Base-by-base conservation (phyloP, 1,140 invertebrate species). In the Ylistrum balloti region DNA sequence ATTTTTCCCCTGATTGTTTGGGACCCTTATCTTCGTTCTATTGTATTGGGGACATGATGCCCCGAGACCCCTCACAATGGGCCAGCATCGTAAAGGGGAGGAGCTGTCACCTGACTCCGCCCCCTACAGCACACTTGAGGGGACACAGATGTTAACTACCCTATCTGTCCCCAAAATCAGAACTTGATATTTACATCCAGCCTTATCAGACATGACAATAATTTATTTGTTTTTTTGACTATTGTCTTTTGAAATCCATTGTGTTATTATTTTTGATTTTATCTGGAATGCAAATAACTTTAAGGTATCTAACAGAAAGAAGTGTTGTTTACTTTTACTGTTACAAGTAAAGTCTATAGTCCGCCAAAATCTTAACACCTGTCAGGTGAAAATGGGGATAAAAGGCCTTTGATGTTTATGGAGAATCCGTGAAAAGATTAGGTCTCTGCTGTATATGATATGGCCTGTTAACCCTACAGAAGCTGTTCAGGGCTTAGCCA, bases 291-390 rank as follows among this genome's bases (percentile, higher is more conserved):
- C 56, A 74, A 74, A 74, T 74, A 74, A n/a, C 56, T 74, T 74
- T 3, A 74, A 28, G 56, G 56, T n/a, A 74, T 74, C 22, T 28
- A 28, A 1, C 41, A 13, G 41, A 45, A 28, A 74, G 56, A 74
- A 17, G 56, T 74, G 5, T 22, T 74, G 56, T n/a, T 74, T 22
- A 74, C 56, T 74, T 74, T 74, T 74, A 74, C 56, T 74, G 28
- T 74, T 74, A 74, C 56, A 74, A n/a, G 56, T 74, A 74, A 28
- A 74, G 22, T 74, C 56, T 3, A 74, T 28, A 74, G 56, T 74
- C 56, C 56, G 56, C 56, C 56, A 74, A 74, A 74, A 74, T 74
- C 56, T 74, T 74, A 74, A 74, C 56, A 74, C 56, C 56, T 74
- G 56, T 74, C 56, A 74, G 56, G 56, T 74, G n/a, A 74, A 74